Base-by-base conservation (phyloP, 2,797 vertebrate species). In the Chelmon rostratus region DNA sequence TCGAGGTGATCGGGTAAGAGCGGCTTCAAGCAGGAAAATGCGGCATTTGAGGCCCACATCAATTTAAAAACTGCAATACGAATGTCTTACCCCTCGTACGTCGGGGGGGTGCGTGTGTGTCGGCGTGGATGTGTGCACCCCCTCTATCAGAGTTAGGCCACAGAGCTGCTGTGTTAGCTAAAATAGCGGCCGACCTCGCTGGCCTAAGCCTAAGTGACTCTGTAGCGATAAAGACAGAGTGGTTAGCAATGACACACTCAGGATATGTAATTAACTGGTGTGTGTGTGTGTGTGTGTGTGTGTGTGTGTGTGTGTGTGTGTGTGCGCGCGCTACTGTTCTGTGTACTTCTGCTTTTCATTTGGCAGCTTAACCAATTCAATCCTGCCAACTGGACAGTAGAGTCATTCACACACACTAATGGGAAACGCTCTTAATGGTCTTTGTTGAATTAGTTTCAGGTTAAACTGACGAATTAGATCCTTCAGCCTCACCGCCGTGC, bases 131-230 rank as follows among this genome's bases (percentile, higher is more conserved):
- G 72, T 66, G 79, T 73, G 68, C 6, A 25, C 50, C 21, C 25
- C 76, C 86, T 89, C 83, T 82, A 80, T 90, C 83, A 81, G 79
- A 74, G 69, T 68, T 59, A 70, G 84, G 50, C 84, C 75, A 89
- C 83, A 77, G 79, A 88, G 70, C 78, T 91, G 92, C 92, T 93
- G 90, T 58, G 93, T 89, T 88, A 57, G 92, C 93, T 85, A 78
- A 83, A 85, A 92, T 74, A 78, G 88, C 85, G 68, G 76, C 70
- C 68, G 69, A 86, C 89, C 85, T 81, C 28, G 25, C 82, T 83
- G 76, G 85, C 88, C 87, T 91, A 87, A 83, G 84, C 78, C 81
- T 84, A 88, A 91, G 88, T 93, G 91, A 93, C 88, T 91, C 81
- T 77, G 77, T 44, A 64, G 84, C 82, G 90, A 94, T 91, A 89